phyloP scores from a whole-genome alignment of 2,888 invertebrate genomes.

The Altica lythri region DNA sequence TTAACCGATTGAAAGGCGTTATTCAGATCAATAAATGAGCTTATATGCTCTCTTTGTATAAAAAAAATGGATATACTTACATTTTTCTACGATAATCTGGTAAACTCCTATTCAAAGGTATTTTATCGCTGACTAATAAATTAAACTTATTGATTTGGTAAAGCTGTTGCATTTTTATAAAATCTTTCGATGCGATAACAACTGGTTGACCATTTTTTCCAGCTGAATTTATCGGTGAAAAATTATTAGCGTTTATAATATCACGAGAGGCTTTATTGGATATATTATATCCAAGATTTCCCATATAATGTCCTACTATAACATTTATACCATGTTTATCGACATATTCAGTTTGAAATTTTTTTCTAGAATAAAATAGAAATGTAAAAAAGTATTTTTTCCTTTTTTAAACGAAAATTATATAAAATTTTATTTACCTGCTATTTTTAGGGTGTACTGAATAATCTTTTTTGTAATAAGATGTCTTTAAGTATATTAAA shows the following conservation, averaged over 20 bases:
- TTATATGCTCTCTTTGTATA: no score
- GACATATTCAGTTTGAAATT: slow-evolving; percentile 71
- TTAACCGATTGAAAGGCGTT: no score
- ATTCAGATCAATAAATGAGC: no score
- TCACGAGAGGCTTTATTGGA: slow-evolving; percentile 75
- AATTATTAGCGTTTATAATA: slow-evolving; percentile 76
- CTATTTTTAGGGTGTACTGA: slow-evolving; percentile 48
- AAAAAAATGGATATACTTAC: slow-evolving; percentile 62
- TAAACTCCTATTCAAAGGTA: slow-evolving; percentile 81
- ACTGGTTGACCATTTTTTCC: slow-evolving; percentile 84
- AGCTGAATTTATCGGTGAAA: slow-evolving; percentile 72
- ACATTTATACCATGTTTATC: slow-evolving; percentile 79
- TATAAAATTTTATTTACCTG: slow-evolving; percentile 39
- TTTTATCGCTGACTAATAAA: slow-evolving; percentile 84
- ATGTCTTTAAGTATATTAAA: slow-evolving; percentile 44
- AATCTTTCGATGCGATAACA: slow-evolving; percentile 73
- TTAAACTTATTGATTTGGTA: slow-evolving; percentile 87
- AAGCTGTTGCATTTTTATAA: slow-evolving; percentile 76
- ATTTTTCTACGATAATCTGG: slow-evolving; percentile 83
- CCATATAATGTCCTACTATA: slow-evolving; percentile 87
- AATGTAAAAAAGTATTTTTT: neutral
- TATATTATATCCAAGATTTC: slow-evolving; percentile 66
- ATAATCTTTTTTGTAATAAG: slow-evolving; percentile 33
- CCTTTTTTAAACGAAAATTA: neutral
- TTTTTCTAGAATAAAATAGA: slow-evolving; percentile 58